Evolutionary conservation across 2,113 vertebrate species (phyloP).

Genomic region (Oenanthe melanoleuca): DNA sequence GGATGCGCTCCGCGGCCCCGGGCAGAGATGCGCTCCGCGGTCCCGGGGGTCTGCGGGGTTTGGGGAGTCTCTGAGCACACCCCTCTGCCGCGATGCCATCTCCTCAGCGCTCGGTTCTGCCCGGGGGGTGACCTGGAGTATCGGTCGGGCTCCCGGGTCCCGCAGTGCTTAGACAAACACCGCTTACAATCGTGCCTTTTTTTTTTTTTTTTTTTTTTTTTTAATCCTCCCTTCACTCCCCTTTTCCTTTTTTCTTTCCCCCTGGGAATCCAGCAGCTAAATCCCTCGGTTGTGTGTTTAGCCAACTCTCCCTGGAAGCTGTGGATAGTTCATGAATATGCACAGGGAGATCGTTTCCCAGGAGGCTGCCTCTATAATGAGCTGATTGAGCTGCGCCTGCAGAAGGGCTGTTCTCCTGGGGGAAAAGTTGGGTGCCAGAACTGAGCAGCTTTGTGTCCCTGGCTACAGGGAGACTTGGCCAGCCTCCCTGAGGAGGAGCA

Average conservation of each 20-base stretch:
- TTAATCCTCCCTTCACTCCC: fast-evolving
- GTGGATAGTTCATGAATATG: slow-evolving; percentile 45
- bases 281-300: background rate
- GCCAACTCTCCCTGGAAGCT: slow-evolving; percentile 40
- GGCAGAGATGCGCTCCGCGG: background rate
- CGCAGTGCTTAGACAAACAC: background rate
- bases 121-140: too few relatives aligned
- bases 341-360: background rate
- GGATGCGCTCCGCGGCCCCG: too few relatives aligned
- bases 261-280: background rate
- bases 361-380: background rate
- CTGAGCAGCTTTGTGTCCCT: slow-evolving; percentile 3
- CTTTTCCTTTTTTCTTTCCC: background rate
- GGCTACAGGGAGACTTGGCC: background rate
- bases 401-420: background rate
- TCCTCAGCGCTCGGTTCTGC: background rate
- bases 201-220: too few relatives aligned
- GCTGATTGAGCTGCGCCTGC: slow-evolving; percentile 11
- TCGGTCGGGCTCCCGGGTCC: background rate
- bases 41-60: too few relatives aligned
- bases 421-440: slow-evolving; percentile 55
- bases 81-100: background rate
- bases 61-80: background rate
- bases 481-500: background rate
- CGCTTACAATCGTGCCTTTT: too few relatives aligned